Evolutionary conservation across 2,888 invertebrate genomes (phyloP), one percentile per base, ranked within the genome.

Genomic region (Hydrotaea diabolus): DNA sequence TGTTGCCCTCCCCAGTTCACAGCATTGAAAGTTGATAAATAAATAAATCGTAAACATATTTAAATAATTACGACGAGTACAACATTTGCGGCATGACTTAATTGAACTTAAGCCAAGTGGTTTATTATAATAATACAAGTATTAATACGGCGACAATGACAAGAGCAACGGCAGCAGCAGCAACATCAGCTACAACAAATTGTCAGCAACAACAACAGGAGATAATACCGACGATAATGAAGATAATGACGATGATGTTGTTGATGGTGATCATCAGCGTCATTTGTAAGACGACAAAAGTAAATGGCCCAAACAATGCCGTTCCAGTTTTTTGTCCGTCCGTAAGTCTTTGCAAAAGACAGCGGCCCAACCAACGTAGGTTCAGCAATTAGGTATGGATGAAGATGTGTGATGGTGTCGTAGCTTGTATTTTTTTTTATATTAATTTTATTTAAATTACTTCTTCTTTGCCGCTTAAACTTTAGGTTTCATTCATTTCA

Each of bases 201-300:
- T n/a, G 9, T 3, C 23, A 55, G n/a, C 31, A 55, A 36, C 43
- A 46, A 26, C 64, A 31, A 31, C 66, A 17, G 36, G 39, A 55
- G 73, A 73, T 73, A 73, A 59, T 59, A 59, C n/a, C n/a, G n/a
- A n/a, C n/a, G n/a, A 59, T 59, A 59, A 23, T 13, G 23, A 23
- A 26, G 59, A 23, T 13, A 26, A 15, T 26, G 26, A 8, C 13
- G 23, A 1, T 26, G 23, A 59, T 26, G 23, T 15, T 19, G 59
- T 26, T 26, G 26, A 59, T 59, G 13, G 13, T 23, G 15, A 55
- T 19, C 39, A 57, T 19, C 66, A 66, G 23, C 23, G 7, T 43
- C 23, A 69, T 57, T 66, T 71, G 46, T 57, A 57, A 59, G 77
- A 21, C 59, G 57, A 36, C 71, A 62, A 73, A 73, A 73, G 73